A percentile compares a stretch with the other conserved stretches of the same genome.
These are phyloP conservation scores for Ciconia maguari DNA, from an alignment of 2,113 vertebrate genomes.

Conservation along the genomic window DNA sequence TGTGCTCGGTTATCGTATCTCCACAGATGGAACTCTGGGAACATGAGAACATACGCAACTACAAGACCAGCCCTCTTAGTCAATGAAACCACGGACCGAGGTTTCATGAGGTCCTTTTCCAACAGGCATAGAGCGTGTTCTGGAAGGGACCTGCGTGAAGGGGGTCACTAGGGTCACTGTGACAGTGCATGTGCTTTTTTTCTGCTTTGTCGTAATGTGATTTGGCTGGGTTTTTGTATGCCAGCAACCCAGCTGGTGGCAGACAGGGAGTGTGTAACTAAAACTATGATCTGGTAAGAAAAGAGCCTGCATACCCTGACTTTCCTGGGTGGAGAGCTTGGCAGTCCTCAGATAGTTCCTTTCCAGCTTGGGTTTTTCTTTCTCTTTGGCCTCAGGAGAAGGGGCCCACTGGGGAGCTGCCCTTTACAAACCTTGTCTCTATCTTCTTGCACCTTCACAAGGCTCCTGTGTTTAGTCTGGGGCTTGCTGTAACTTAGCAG, in stretches of 20 bases:
- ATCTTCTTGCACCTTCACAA: not conserved
- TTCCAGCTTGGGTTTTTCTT: not conserved
- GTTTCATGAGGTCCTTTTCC: not conserved
- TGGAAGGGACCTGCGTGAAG: not conserved
- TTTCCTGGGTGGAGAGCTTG: constrained; percentile 22
- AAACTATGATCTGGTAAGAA: not conserved
- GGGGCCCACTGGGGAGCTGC: not conserved
- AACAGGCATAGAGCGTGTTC: not conserved
- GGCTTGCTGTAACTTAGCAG: not conserved
- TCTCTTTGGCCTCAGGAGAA: not conserved
- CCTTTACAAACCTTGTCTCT: not conserved
- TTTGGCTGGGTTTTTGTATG: not conserved
- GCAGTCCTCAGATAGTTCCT: not conserved
- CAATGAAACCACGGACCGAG: not conserved
- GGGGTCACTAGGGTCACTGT: not conserved
- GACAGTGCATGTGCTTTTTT: not conserved
- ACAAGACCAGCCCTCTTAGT: not conserved
- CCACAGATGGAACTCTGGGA: fast-evolving
- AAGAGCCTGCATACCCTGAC: not conserved
- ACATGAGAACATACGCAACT: fast-evolving
- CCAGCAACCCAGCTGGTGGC: not conserved
- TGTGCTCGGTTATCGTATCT: not conserved
- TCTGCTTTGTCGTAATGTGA: not conserved
- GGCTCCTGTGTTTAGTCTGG: not conserved
- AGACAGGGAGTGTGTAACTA: not conserved